phyloP scores from a whole-genome alignment of 2,888 invertebrate genomes.

The Pachliopta kotzebuea region DNA sequence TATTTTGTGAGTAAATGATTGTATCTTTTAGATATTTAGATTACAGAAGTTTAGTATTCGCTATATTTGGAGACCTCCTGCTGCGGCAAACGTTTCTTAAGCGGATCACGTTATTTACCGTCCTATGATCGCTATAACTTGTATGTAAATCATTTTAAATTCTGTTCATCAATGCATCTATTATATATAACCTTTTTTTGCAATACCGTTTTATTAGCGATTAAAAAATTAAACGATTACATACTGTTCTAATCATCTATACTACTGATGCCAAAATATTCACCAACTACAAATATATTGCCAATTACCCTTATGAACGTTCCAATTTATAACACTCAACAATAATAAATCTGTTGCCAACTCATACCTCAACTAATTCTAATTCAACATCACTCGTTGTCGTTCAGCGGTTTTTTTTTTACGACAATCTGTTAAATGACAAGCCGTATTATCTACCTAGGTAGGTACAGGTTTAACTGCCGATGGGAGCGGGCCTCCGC shows the following conservation, averaged over 20 bases:
- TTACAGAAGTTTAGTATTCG: not conserved
- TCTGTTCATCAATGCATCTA: not conserved
- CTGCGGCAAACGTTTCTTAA: not conserved
- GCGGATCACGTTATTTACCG: not conserved
- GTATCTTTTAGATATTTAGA: slow-evolving; percentile 1
- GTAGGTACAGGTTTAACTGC: not conserved
- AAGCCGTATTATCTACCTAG: not conserved
- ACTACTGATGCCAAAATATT: not conserved
- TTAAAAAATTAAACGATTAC: not conserved
- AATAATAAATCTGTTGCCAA: slow-evolving; percentile 1
- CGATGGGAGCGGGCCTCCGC: not conserved
- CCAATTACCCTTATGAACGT: not conserved
- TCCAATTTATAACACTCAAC: not conserved
- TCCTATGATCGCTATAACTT: slow-evolving; percentile 10
- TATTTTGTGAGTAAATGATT: not conserved
- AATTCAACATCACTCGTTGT: slow-evolving; percentile 4
- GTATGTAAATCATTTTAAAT: not conserved
- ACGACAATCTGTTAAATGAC: slow-evolving; percentile 7
- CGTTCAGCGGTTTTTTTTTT: slow-evolving; percentile 2
- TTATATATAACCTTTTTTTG: no score
- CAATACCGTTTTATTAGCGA: no score
- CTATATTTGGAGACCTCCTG: not conserved
- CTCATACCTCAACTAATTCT: not conserved
- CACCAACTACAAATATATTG: not conserved
- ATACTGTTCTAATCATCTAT: not conserved